Conservation (phyloP, 2,797 vertebrate genomes). For the Squalus acanthias region DNA sequence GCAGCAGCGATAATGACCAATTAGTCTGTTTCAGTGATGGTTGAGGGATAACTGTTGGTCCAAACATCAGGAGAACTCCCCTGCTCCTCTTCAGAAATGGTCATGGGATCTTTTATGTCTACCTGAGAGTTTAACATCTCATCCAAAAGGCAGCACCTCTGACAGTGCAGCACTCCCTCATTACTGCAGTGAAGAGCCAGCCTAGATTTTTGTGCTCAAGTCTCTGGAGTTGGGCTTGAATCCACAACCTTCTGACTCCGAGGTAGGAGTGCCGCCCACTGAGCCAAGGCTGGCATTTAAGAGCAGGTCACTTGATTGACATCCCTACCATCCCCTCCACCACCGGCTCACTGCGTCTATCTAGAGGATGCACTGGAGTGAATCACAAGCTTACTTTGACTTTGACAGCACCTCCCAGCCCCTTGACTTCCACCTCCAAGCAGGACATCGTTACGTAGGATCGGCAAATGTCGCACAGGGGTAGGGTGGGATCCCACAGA, state of each 20-base stretch:
- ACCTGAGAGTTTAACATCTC: not conserved
- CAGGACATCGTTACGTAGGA: not conserved
- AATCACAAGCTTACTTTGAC: not conserved
- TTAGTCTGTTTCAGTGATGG: not conserved
- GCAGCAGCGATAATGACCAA: not conserved
- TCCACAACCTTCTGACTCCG: not conserved
- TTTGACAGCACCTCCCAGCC: not conserved
- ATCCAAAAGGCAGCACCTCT: too few relatives aligned
- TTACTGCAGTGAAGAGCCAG: too few relatives aligned
- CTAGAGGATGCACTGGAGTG: not conserved
- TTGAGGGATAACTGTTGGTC: not conserved
- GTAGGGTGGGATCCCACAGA: not conserved
- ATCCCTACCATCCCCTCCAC: not conserved
- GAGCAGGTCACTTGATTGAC: not conserved
- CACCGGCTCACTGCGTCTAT: not conserved
- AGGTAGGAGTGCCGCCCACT: too few relatives aligned
- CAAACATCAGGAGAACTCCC: not conserved
- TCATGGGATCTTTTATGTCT: not conserved
- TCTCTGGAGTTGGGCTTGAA: not conserved
- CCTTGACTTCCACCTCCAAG: not conserved
- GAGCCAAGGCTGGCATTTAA: not conserved
- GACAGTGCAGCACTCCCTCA: too few relatives aligned
- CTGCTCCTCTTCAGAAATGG: not conserved
- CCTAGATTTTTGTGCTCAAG: not conserved
- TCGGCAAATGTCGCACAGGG: not conserved